These are phyloP conservation scores for Aeoliscus strigatus DNA, from an alignment of 2,797 vertebrate genomes.

Conservation along the genomic window DNA sequence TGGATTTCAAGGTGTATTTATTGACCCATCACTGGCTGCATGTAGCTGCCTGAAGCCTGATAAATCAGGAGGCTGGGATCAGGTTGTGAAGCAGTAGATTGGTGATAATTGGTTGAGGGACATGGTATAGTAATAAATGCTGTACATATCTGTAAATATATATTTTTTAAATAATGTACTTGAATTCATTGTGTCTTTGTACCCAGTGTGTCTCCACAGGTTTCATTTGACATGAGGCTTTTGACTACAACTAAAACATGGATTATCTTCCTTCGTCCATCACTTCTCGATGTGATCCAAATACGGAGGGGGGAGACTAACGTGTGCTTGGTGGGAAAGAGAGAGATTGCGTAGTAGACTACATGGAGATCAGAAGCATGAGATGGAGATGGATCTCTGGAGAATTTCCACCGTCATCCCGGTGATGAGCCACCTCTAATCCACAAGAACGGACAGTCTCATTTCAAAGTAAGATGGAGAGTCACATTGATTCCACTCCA, in stretches of 20 bases:
- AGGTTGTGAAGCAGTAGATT: slow-evolving; percentile 55
- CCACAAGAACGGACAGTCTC: slow-evolving; percentile 63
- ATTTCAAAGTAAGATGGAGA: slow-evolving; percentile 95
- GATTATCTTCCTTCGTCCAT: slow-evolving; percentile 41
- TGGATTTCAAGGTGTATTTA: slow-evolving; percentile 53
- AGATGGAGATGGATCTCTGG: slow-evolving; percentile 50
- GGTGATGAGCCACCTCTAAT: slow-evolving; percentile 64
- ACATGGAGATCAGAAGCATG: slow-evolving; percentile 39
- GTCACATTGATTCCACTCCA: slow-evolving; percentile 85
- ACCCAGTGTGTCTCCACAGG: slow-evolving; percentile 7
- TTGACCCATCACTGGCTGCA: slow-evolving; percentile 44
- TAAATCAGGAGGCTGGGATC: slow-evolving; percentile 55
- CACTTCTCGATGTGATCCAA: slow-evolving; percentile 11
- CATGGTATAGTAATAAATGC: slow-evolving; percentile 66
- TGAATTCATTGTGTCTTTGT: slow-evolving; percentile 1
- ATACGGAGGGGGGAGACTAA: slow-evolving; percentile 10
- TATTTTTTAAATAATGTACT: slow-evolving; percentile 13
- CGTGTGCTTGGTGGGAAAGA: background rate
- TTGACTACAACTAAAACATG: slow-evolving; percentile 56
- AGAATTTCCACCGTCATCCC: slow-evolving; percentile 40
- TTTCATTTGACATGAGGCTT: slow-evolving; percentile 39
- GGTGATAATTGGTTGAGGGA: slow-evolving; percentile 74
- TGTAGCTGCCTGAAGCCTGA: slow-evolving; percentile 46
- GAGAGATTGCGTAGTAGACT: slow-evolving; percentile 19
- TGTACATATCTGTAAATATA: slow-evolving; percentile 53